Conservation (phyloP, 1,140 invertebrate species). For the Drosophila gunungcola region DNA sequence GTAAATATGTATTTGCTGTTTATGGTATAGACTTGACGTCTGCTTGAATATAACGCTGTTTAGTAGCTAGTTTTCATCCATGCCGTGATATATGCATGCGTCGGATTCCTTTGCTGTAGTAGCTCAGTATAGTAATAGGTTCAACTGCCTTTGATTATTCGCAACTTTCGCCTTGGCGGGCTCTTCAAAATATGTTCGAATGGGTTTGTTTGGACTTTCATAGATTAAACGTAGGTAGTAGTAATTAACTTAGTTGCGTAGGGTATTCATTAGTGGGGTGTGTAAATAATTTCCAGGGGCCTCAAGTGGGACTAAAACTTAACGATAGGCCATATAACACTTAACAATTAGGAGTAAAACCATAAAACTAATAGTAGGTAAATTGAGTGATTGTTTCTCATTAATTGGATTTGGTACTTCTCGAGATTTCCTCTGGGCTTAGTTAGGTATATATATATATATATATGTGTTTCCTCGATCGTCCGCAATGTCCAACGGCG, state of each 20-base stretch:
- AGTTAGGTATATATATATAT: constrained; percentile 26
- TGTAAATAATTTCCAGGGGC: constrained; percentile 72
- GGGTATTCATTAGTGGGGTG: constrained; percentile 62
- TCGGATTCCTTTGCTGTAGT: constrained; percentile 52
- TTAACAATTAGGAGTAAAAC: constrained; percentile 60
- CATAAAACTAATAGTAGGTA: constrained; percentile 63
- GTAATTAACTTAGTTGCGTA: constrained; percentile 71
- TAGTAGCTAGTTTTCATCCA: constrained; percentile 57
- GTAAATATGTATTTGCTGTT: constrained; percentile 82
- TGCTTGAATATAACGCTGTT: constrained; percentile 73
- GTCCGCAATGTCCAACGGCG: constrained; percentile 49
- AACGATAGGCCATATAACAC: constrained; percentile 76
- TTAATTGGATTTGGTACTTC: constrained; percentile 72
- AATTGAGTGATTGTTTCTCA: constrained; percentile 80
- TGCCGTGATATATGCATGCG: constrained; percentile 51
- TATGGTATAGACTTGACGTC: constrained; percentile 67
- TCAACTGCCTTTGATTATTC: constrained; percentile 54
- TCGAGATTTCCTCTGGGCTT: constrained; percentile 9
- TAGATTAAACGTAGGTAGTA: constrained; percentile 27
- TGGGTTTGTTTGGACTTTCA: constrained; percentile 55
- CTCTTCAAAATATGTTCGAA: constrained; percentile 19
- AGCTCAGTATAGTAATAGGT: constrained; percentile 59
- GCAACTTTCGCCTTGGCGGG: constrained; percentile 15
- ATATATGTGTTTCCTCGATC: neutral
- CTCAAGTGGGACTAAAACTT: constrained; percentile 59